These are phyloP conservation scores for Hyperoplus lanceolatus DNA, from an alignment of 2,797 vertebrate genomes.

Conservation along the genomic window DNA sequence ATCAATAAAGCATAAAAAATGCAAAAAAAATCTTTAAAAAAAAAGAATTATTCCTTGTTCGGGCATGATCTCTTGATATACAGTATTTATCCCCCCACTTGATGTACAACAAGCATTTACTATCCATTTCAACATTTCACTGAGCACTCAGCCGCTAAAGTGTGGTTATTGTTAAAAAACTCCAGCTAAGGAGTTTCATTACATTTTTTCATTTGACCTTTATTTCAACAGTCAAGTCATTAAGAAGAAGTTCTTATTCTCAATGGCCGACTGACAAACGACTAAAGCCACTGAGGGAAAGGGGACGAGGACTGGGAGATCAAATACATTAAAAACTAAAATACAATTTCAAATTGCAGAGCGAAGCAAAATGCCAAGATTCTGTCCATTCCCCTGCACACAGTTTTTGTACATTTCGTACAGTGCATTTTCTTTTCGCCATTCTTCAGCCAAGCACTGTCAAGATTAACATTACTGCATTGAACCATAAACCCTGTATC, in stretches of 20 bases:
- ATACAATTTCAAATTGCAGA: no score
- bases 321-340: no score
- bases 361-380: neutral
- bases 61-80: neutral
- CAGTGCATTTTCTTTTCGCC: neutral
- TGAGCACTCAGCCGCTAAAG: neutral
- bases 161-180: neutral
- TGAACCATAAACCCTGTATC: neutral
- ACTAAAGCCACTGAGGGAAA: no score
- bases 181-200: neutral
- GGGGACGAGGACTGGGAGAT: no score
- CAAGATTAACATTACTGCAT: neutral
- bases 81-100: neutral
- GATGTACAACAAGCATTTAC: neutral
- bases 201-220: no score
- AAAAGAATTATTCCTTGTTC: neutral
- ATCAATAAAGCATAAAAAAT: no score
- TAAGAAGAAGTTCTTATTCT: no score
- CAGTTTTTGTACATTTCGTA: neutral
- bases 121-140: neutral
- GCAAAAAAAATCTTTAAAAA: no score
- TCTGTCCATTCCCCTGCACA: neutral
- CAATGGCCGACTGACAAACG: no score
- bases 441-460: neutral
- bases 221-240: no score